phyloP scores from a whole-genome alignment of 2,113 vertebrate species.

The Daboia siamensis region DNA sequence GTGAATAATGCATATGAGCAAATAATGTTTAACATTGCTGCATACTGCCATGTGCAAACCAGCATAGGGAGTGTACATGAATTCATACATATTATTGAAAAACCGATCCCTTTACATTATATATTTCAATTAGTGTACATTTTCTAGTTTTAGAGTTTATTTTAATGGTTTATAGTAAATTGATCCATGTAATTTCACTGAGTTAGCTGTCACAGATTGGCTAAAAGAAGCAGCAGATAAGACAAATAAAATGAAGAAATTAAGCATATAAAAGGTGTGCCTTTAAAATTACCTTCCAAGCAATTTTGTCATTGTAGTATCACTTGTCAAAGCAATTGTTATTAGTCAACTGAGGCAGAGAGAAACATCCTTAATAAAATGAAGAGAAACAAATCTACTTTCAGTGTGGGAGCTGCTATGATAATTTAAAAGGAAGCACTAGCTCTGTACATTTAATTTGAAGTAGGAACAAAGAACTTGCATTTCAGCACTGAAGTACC shows the following conservation, averaged over 20 bases:
- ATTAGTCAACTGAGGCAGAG: constrained; percentile 33
- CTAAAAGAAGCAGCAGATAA: constrained; percentile 38
- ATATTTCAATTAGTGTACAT: constrained; percentile 19
- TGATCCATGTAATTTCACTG: constrained; percentile 32
- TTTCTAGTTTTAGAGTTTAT: constrained; percentile 32
- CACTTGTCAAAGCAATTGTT: constrained; percentile 34
- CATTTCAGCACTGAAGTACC: constrained; percentile 21
- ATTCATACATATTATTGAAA: constrained; percentile 19
- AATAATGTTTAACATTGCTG: not conserved
- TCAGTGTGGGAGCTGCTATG: not conserved
- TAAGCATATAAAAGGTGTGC: constrained; percentile 11
- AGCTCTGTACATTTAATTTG: constrained; percentile 26
- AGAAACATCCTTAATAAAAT: constrained; percentile 43
- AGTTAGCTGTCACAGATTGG: constrained; percentile 28
- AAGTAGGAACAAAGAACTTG: constrained; percentile 10
- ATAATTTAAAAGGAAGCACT: constrained; percentile 18
- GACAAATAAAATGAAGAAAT: constrained; percentile 43
- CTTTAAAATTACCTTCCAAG: constrained; percentile 29
- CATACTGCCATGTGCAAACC: not conserved
- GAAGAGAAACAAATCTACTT: constrained; percentile 10
- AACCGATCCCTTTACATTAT: constrained; percentile 9
- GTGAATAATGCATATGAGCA: not conserved
- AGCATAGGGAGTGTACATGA: not conserved
- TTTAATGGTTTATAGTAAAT: constrained; percentile 54
- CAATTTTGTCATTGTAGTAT: constrained; percentile 23